Percentiles rank a stretch among this genome's conserved stretches.
Conservation (phyloP, 2,888 invertebrate species). For the Drosophila neonasuta region DNA sequence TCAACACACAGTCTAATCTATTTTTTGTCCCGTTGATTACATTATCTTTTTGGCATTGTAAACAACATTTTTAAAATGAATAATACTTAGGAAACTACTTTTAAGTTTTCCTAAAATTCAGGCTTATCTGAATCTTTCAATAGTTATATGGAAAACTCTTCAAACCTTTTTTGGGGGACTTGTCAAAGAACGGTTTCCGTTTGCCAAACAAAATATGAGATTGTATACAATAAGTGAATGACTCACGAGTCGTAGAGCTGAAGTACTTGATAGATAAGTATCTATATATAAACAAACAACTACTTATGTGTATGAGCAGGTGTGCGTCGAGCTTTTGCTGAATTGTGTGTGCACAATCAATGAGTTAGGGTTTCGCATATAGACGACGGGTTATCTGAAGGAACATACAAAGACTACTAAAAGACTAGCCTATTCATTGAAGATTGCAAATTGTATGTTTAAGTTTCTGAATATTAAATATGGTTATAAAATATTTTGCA, state of each 20-base stretch:
- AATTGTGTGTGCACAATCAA: constrained; percentile 38
- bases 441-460: constrained; percentile 2
- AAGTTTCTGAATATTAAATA: background rate
- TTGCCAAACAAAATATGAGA: constrained; percentile 19
- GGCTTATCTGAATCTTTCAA: background rate
- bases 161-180: background rate
- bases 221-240: constrained; percentile 17
- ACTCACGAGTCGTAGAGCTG: constrained; percentile 26
- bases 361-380: constrained; percentile 8
- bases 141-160: constrained; percentile 3
- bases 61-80: constrained; percentile 10
- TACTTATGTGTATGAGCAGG: constrained; percentile 22
- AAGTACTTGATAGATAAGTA: constrained; percentile 37
- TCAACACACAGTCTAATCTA: constrained; percentile 8
- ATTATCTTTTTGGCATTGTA: constrained; percentile 21
- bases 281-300: constrained; percentile 25
- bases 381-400: constrained; percentile 13
- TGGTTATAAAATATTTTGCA: background rate
- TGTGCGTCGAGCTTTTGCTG: constrained; percentile 8
- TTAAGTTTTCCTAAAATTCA: background rate
- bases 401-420: constrained; percentile 37
- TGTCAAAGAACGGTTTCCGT: constrained; percentile 27
- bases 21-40: background rate
- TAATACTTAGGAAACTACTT: constrained; percentile 1
- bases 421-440: constrained; percentile 28